Evolutionary conservation across 2,113 vertebrate genomes (phyloP).

Genomic region (Caranx ignobilis): DNA sequence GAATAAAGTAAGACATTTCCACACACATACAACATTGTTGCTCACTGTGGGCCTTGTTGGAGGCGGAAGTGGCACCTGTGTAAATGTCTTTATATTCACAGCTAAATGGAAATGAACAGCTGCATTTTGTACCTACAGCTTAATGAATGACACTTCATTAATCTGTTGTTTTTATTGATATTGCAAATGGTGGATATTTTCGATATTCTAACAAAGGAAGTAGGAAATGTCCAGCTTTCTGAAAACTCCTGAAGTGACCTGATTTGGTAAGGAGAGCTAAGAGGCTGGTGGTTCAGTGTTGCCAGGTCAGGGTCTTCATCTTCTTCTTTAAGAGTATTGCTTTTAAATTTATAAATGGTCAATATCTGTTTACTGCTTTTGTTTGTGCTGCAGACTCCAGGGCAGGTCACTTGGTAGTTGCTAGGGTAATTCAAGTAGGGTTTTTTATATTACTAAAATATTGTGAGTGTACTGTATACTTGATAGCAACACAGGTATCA

Average conservation of each 20-base stretch:
- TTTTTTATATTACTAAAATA: neutral
- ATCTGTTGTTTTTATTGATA: neutral
- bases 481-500: neutral
- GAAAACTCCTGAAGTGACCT: neutral
- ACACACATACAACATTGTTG: constrained; percentile 33
- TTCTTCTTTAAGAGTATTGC: neutral
- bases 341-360: neutral
- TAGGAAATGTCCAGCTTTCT: too few relatives aligned
- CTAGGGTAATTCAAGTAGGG: too few relatives aligned
- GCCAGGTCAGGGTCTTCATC: too few relatives aligned
- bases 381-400: too few relatives aligned
- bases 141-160: neutral
- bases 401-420: neutral
- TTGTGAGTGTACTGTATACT: too few relatives aligned
- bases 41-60: constrained; percentile 25
- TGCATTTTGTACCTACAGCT: neutral
- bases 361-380: too few relatives aligned
- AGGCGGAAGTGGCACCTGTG: constrained; percentile 24
- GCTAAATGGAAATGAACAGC: constrained; percentile 17
- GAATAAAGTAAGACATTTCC: constrained; percentile 53
- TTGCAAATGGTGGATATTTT: neutral
- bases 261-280: neutral
- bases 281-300: neutral
- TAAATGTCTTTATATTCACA: constrained; percentile 21
- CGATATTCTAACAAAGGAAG: neutral